Conservation (phyloP, 2,797 vertebrate species). For the Aselliscus stoliczkanus region DNA sequence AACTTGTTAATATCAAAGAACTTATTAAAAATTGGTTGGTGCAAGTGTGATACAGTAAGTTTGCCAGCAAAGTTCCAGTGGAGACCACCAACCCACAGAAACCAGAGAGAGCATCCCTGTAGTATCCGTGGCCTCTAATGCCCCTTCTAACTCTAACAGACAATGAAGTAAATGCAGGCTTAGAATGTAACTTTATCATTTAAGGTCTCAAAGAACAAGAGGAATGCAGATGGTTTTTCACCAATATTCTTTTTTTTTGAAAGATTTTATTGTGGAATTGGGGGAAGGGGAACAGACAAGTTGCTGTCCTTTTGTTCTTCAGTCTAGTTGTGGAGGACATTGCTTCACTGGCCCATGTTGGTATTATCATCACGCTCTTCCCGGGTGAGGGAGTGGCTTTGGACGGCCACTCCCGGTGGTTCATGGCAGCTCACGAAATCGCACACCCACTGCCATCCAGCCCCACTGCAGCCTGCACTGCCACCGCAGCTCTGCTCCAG, state of each 20-base stretch:
- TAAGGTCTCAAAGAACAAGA: constrained; percentile 14
- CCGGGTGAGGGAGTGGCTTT: no score
- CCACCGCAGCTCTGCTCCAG: no score
- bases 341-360: no score
- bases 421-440: no score
- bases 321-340: no score
- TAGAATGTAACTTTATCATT: constrained; percentile 16
- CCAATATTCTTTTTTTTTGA: neutral
- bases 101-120: neutral
- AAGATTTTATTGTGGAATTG: no score
- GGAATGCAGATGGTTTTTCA: neutral
- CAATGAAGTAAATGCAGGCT: neutral
- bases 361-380: no score
- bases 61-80: neutral
- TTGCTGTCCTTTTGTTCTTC: no score
- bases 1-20: neutral
- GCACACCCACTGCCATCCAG: no score
- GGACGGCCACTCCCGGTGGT: no score
- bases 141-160: neutral
- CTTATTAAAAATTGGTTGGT: neutral
- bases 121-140: neutral
- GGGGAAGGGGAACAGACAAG: no score
- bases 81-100: neutral
- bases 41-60: neutral
- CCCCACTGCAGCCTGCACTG: no score